Evolutionary conservation across 53 echinoderm and acorn worm species (phyloP).

Genomic region (Holothuria scabra): DNA sequence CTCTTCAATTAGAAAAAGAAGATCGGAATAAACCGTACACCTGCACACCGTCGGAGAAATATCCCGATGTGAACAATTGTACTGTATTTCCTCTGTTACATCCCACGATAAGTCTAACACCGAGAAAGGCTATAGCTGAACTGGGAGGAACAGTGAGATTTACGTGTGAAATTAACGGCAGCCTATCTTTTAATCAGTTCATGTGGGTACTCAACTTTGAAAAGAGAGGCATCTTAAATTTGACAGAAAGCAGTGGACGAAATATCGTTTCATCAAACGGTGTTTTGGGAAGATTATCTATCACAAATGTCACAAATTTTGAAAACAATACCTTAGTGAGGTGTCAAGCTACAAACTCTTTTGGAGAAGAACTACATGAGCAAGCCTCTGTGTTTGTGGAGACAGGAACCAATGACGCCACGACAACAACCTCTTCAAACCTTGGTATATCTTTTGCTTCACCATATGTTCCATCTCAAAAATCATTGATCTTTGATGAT

Average conservation of each 20-base stretch:
- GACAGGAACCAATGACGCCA: neutral
- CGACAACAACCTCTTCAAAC: too few species aligned
- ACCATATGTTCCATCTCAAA: too few species aligned
- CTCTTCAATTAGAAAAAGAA: neutral
- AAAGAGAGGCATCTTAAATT: neutral
- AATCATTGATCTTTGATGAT: too few species aligned
- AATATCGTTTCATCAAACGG: constrained; percentile 23
- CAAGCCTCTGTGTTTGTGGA: neutral
- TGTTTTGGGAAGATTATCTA: constrained; percentile 5
- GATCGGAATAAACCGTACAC: constrained; percentile 29
- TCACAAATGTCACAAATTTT: neutral
- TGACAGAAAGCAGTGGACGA: constrained; percentile 4
- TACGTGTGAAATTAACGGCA: constrained; percentile 17
- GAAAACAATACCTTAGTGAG: constrained; percentile 32
- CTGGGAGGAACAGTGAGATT: constrained; percentile 9
- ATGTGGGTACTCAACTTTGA: constrained; percentile 13
- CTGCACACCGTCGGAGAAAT: neutral
- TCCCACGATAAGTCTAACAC: constrained; percentile 17
- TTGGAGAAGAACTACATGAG: neutral
- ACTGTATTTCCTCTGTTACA: neutral
- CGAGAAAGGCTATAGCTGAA: neutral
- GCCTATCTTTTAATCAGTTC: constrained; percentile 14
- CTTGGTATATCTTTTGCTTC: too few species aligned
- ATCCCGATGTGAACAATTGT: constrained; percentile 16
- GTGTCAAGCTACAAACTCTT: constrained; percentile 18